phyloP scores from a whole-genome alignment of 2,113 vertebrate species.

The Thunnus thynnus region DNA sequence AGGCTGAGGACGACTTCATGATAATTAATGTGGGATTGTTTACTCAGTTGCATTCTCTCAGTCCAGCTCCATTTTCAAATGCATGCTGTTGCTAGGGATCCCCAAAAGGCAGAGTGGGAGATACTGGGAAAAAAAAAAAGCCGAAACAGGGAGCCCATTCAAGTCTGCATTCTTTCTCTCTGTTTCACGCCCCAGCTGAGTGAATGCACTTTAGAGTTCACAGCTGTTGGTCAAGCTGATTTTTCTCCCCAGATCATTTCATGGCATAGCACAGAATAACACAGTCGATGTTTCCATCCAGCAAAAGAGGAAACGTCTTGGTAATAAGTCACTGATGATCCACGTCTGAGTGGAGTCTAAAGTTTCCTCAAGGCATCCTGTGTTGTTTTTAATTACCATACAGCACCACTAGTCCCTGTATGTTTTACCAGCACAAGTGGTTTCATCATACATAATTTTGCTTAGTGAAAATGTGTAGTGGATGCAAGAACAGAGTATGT shows the following conservation, averaged over 20 bases:
- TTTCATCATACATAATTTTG: too few species aligned
- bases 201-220: slow-evolving; percentile 60
- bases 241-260: slow-evolving; percentile 1
- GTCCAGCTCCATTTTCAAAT: slow-evolving; percentile 35
- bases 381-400: neutral
- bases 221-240: slow-evolving; percentile 67
- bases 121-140: slow-evolving; percentile 29
- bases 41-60: slow-evolving; percentile 23
- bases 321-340: neutral
- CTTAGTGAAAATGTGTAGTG: too few species aligned
- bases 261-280: slow-evolving; percentile 6
- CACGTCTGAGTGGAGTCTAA: neutral
- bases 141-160: slow-evolving; percentile 73
- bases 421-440: slow-evolving; percentile 3
- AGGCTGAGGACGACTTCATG: neutral
- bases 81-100: slow-evolving; percentile 62
- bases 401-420: too few species aligned
- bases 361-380: slow-evolving; percentile 2
- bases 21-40: slow-evolving; percentile 38
- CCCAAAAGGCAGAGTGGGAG: slow-evolving; percentile 54
- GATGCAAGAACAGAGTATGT: too few species aligned
- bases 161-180: slow-evolving; percentile 64
- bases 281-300: slow-evolving; percentile 38
- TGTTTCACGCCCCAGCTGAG: slow-evolving; percentile 49
- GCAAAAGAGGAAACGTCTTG: slow-evolving; percentile 17